phyloP scores from a whole-genome alignment of 2,113 vertebrate species.

The Heptranchias perlo region DNA sequence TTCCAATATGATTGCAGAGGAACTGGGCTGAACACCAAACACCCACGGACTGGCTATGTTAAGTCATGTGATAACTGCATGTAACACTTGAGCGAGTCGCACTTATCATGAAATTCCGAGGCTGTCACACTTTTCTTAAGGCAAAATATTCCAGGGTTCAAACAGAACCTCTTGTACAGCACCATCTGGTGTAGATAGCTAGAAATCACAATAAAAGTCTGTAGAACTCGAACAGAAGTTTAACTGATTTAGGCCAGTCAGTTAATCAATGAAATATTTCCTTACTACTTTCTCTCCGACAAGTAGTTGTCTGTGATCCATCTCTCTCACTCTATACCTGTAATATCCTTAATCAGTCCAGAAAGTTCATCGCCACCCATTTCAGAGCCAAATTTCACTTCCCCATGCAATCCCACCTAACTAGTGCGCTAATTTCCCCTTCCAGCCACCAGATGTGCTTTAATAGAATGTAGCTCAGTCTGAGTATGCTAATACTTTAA shows the following conservation, averaged over 20 bases:
- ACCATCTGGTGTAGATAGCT: not conserved
- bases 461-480: too few species aligned
- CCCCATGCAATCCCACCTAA: too few species aligned
- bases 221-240: not conserved
- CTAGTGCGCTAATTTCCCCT: too few species aligned
- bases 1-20: not conserved
- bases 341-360: not conserved
- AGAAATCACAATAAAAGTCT: not conserved
- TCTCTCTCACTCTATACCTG: not conserved
- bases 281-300: not conserved
- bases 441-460: too few species aligned
- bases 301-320: not conserved
- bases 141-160: not conserved
- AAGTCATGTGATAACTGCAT: not conserved
- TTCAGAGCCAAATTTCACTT: too few species aligned
- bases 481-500: too few species aligned
- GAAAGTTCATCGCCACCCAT: not conserved
- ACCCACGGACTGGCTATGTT: not conserved
- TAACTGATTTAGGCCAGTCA: too few species aligned
- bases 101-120: not conserved
- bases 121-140: not conserved
- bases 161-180: not conserved
- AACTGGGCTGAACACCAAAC: conserved; percentile 7
- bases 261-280: not conserved
- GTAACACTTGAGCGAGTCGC: not conserved